These are phyloP conservation scores for Drosophila flavopinicola DNA, from an alignment of 2,888 invertebrate species.

Conservation along the genomic window DNA sequence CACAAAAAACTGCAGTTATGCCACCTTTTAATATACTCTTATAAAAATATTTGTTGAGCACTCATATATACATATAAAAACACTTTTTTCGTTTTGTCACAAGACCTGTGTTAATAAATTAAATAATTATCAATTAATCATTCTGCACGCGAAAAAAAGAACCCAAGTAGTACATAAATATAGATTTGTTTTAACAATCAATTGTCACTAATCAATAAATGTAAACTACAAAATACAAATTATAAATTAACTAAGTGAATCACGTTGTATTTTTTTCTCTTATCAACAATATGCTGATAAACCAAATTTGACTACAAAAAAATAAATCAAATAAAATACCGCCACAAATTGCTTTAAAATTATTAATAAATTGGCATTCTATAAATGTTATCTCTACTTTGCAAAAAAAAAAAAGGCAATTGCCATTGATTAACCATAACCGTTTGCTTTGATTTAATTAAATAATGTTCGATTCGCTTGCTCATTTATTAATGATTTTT, in stretches of 20 bases:
- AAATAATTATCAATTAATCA: slow-evolving; percentile 4
- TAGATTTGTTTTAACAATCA: slow-evolving; percentile 8
- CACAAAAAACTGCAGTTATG: slow-evolving; percentile 5
- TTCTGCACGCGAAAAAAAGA: background rate
- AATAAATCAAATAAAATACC: background rate
- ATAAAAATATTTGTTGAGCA: background rate
- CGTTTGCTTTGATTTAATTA: slow-evolving; percentile 52
- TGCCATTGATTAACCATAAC: slow-evolving; percentile 9
- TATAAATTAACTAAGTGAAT: slow-evolving; percentile 5
- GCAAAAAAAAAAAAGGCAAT: slow-evolving; percentile 19
- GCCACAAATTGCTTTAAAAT: slow-evolving; percentile 22
- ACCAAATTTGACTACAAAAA: background rate
- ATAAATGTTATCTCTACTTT: slow-evolving; percentile 21
- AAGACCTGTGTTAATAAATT: background rate
- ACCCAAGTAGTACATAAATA: background rate
- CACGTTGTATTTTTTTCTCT: background rate
- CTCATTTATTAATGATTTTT: slow-evolving; percentile 25
- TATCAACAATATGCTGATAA: slow-evolving; percentile 25
- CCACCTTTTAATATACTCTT: background rate
- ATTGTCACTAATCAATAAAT: slow-evolving; percentile 3
- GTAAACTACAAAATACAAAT: background rate
- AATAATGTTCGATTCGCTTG: slow-evolving; percentile 21
- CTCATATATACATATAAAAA: too few species aligned
- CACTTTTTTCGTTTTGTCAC: too few species aligned
- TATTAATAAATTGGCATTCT: slow-evolving; percentile 21